Evolutionary conservation across 2,113 vertebrate genomes (phyloP).

Genomic region (Ophthalmolycus amberensis): DNA sequence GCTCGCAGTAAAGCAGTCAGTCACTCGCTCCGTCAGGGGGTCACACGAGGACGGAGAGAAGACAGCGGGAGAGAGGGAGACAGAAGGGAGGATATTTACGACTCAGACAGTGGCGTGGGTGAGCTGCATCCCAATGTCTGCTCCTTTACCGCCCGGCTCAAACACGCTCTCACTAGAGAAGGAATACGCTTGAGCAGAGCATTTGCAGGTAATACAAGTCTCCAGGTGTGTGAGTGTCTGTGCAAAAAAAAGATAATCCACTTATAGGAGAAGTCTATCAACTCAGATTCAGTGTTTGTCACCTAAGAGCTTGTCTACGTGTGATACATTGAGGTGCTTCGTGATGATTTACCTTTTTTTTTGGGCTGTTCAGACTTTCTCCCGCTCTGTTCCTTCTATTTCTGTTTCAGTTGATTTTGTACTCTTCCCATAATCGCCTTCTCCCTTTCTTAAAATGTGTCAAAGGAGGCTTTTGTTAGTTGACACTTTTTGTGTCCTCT

Average conservation of each 20-base stretch:
- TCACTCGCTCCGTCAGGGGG: constrained; percentile 37
- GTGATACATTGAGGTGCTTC: background rate
- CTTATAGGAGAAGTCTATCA: constrained; percentile 29
- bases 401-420: background rate
- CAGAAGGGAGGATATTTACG: constrained; percentile 69
- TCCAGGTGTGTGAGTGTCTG: constrained; percentile 30
- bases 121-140: constrained; percentile 72
- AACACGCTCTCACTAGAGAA: constrained; percentile 48
- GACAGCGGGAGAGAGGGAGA: constrained; percentile 31
- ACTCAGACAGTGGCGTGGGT: constrained; percentile 57
- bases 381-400: background rate
- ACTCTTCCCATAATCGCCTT: no score
- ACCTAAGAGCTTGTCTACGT: background rate
- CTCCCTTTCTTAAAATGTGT: background rate
- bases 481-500: background rate
- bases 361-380: background rate
- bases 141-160: constrained; percentile 56
- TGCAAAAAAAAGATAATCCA: constrained; percentile 19
- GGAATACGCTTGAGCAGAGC: constrained; percentile 23
- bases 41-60: constrained; percentile 48
- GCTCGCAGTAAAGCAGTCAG: constrained; percentile 19
- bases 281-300: constrained; percentile 3
- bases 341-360: constrained; percentile 10
- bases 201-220: constrained; percentile 43
- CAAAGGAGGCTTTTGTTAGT: background rate